phyloP scores from a whole-genome alignment of 2,797 vertebrate species.

The Macropodus opercularis region DNA sequence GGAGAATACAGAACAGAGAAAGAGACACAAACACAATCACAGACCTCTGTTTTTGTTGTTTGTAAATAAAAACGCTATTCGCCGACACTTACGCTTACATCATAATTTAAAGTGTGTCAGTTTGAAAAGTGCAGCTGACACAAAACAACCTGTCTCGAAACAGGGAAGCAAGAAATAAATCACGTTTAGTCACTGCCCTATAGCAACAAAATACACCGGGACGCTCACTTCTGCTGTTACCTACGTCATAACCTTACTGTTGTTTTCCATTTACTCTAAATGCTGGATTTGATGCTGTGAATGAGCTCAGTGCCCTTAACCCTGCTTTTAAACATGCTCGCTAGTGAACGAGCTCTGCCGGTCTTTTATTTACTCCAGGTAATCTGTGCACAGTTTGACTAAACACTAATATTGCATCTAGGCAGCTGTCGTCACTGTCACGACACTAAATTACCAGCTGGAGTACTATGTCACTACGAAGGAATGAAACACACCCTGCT shows the following conservation, averaged over 20 bases:
- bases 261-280: constrained; percentile 33
- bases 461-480: constrained; percentile 45
- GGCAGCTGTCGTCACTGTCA: constrained; percentile 48
- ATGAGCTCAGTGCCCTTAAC: constrained; percentile 48
- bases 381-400: constrained; percentile 43
- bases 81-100: constrained; percentile 58
- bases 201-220: constrained; percentile 33
- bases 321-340: constrained; percentile 40
- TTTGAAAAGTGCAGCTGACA: constrained; percentile 51
- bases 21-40: constrained; percentile 70
- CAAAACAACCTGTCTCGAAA: constrained; percentile 47
- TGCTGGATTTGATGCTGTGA: constrained; percentile 54
- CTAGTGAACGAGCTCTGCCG: constrained; percentile 35
- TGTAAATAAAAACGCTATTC: constrained; percentile 60
- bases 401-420: constrained; percentile 54
- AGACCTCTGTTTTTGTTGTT: constrained; percentile 62
- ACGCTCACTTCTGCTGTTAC: constrained; percentile 46
- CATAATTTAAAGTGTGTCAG: constrained; percentile 48
- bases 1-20: constrained; percentile 64
- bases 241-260: constrained; percentile 35
- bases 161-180: constrained; percentile 54
- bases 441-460: constrained; percentile 45
- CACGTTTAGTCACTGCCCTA: constrained; percentile 32
- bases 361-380: constrained; percentile 28
- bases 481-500: constrained; percentile 38